These are phyloP conservation scores for Philopedon plagiatum DNA, from an alignment of 2,888 invertebrate species.

Conservation along the genomic window DNA sequence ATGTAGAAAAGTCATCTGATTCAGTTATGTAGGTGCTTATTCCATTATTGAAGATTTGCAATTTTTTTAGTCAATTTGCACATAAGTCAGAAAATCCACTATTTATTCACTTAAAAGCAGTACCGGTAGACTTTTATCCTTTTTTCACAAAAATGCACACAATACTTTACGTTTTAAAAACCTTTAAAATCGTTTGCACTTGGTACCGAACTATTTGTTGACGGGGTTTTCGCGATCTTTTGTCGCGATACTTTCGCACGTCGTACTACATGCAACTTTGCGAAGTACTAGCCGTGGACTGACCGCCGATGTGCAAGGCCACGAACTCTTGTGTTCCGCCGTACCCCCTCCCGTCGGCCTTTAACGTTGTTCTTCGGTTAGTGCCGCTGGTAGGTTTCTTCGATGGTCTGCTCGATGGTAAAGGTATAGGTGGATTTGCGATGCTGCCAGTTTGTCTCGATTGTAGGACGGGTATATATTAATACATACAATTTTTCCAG, in stretches of 20 bases:
- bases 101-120: background rate
- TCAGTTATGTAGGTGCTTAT: no score
- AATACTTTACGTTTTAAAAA: background rate
- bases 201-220: constrained; percentile 33
- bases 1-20: no score
- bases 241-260: constrained; percentile 28
- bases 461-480: background rate
- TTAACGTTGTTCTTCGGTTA: constrained; percentile 58
- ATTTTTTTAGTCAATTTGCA: background rate
- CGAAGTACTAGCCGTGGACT: constrained; percentile 71
- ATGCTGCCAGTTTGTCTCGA: constrained; percentile 29
- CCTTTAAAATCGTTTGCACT: constrained; percentile 28
- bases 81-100: background rate
- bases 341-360: constrained; percentile 64
- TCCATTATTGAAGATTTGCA: no score
- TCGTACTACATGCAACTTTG: constrained; percentile 23
- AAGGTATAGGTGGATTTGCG: constrained; percentile 38
- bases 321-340: constrained; percentile 63
- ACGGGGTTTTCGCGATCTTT: constrained; percentile 32
- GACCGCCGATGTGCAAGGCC: constrained; percentile 66
- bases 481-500: no score
- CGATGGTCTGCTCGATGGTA: constrained; percentile 26
- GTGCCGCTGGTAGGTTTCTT: constrained; percentile 43
- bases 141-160: background rate
- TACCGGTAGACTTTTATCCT: background rate